A percentile compares a stretch with the other conserved stretches of the same genome.
phyloP scores from a whole-genome alignment of 2,113 vertebrate species.

The Serilophus lunatus region DNA sequence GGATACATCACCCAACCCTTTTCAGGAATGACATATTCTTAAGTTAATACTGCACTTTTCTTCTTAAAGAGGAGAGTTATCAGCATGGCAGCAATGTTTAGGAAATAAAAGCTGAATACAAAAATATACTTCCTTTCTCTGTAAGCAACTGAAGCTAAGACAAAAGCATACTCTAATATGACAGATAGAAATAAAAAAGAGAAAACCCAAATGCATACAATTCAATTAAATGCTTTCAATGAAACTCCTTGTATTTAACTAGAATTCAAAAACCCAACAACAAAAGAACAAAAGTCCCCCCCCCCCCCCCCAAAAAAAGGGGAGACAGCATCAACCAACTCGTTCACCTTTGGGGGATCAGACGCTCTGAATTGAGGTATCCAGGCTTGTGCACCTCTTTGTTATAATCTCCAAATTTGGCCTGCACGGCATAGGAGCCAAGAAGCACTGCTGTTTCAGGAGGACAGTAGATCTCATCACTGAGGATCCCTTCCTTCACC shows the following conservation, averaged over 20 bases:
- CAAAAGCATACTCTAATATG: background rate
- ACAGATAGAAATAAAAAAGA: background rate
- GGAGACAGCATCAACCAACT: background rate
- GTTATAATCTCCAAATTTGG: slow-evolving; percentile 93
- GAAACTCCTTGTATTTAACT: background rate
- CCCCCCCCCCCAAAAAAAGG: too few species aligned
- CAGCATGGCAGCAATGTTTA: background rate
- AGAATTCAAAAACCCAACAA: background rate
- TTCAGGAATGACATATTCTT: background rate
- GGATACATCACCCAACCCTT: background rate
- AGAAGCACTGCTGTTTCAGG: slow-evolving; percentile 95
- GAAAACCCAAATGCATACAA: background rate
- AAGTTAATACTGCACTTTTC: background rate
- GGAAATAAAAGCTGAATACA: background rate
- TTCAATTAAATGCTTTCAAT: background rate
- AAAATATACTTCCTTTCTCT: background rate
- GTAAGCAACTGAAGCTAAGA: background rate
- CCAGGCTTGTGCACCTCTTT: slow-evolving; percentile 85
- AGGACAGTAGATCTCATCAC: slow-evolving; percentile 92
- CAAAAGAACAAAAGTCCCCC: background rate
- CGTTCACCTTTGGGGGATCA: slow-evolving; percentile 89
- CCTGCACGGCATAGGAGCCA: slow-evolving; percentile 93
- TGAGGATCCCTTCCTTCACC: slow-evolving; percentile 91
- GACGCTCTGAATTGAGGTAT: slow-evolving; percentile 87
- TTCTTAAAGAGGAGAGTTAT: background rate